These are phyloP conservation scores for Epizoanthus ramosus DNA, from an alignment of 92 coral and sea anemone genomes.

Conservation along the genomic window DNA sequence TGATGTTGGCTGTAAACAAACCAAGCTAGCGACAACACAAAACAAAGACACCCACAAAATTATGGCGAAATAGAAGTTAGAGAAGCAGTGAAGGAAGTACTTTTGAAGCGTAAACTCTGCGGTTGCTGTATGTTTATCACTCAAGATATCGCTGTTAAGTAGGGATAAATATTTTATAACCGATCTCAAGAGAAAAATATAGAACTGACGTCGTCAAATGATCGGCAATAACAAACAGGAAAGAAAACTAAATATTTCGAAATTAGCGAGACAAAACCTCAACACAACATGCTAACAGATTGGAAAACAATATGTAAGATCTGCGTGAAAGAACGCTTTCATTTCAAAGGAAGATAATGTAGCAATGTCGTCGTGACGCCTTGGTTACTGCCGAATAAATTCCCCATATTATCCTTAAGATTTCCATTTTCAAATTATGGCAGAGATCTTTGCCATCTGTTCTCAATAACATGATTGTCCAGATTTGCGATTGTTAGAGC, in stretches of 20 bases:
- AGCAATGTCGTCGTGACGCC: no score
- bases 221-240: not conserved
- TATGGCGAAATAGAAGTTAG: no score
- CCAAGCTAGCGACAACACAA: no score
- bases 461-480: not conserved
- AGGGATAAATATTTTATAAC: not conserved
- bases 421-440: conserved; percentile 30
- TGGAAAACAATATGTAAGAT: no score
- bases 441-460: not conserved
- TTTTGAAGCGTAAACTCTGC: no score
- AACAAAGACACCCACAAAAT: no score
- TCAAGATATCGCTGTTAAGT: not conserved
- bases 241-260: conserved; percentile 7
- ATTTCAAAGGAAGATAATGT: no score
- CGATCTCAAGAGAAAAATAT: not conserved
- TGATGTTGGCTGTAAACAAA: no score
- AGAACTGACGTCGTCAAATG: not conserved
- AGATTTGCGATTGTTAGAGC: not conserved
- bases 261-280: not conserved
- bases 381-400: no score
- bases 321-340: no score
- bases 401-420: not conserved
- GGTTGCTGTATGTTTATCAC: no score
- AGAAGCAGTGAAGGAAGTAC: no score
- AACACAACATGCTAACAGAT: not conserved